These are phyloP conservation scores for Acholoe squamosa DNA, from an alignment of 2,888 invertebrate genomes.

Conservation along the genomic window DNA sequence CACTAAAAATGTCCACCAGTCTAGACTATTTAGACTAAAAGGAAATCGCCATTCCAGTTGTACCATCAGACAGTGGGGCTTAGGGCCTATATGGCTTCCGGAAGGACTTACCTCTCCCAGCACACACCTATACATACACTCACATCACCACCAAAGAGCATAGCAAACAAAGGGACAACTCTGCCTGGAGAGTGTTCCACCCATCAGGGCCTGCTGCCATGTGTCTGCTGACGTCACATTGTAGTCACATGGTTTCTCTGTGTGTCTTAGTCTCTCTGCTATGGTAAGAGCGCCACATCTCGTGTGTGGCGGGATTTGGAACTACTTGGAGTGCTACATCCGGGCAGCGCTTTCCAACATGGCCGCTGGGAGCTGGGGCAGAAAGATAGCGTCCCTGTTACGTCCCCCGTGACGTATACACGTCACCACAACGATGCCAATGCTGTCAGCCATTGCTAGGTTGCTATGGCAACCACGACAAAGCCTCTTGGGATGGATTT, in stretches of 20 bases:
- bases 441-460: not conserved
- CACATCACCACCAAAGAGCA: conserved; percentile 2
- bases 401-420: not conserved
- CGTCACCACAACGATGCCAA: not conserved
- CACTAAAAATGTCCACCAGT: too few species aligned
- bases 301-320: not conserved
- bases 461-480: not conserved
- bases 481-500: not conserved
- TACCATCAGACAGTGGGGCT: too few species aligned
- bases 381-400: conserved; percentile 31
- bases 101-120: not conserved
- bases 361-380: conserved; percentile 10
- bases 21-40: too few species aligned
- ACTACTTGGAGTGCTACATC: not conserved
- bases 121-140: not conserved
- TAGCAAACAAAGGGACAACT: not conserved
- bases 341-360: not conserved
- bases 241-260: not conserved
- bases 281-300: not conserved
- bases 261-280: too few species aligned
- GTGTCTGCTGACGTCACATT: not conserved
- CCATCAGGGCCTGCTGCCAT: not conserved
- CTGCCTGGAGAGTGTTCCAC: not conserved
- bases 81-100: not conserved
- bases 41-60: too few species aligned